Percentiles rank a stretch among this genome's conserved stretches.
phyloP scores from a whole-genome alignment of 1,140 invertebrate genomes.

The Drosophila ohnishii region DNA sequence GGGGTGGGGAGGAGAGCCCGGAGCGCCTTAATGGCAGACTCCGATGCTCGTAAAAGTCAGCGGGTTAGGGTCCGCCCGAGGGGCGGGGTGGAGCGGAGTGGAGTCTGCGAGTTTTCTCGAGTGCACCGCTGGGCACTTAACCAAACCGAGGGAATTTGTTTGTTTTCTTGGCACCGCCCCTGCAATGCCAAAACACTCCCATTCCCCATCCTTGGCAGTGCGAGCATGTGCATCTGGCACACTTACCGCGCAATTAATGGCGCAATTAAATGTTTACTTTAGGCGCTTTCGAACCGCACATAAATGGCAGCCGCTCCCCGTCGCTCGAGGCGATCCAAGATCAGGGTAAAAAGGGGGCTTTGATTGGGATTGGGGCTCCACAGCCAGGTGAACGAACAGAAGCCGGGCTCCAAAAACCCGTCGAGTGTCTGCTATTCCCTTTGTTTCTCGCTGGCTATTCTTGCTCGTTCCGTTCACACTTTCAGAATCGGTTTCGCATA shows the following conservation, averaged over 20 bases:
- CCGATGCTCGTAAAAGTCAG: slow-evolving; percentile 67
- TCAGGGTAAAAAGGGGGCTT: background rate
- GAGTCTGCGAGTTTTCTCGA: slow-evolving; percentile 29
- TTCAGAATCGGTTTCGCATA: slow-evolving; percentile 22
- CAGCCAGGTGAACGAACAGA: slow-evolving; percentile 24
- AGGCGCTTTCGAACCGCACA: slow-evolving; percentile 66
- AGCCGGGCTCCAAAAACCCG: background rate
- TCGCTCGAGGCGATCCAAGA: slow-evolving; percentile 36
- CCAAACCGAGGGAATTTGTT: slow-evolving; percentile 68
- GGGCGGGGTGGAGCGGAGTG: slow-evolving; percentile 3
- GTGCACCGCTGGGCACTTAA: slow-evolving; percentile 75
- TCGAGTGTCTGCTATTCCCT: background rate
- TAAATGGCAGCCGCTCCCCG: slow-evolving; percentile 57
- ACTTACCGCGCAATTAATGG: slow-evolving; percentile 79
- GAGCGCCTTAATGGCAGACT: slow-evolving; percentile 73
- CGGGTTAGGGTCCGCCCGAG: slow-evolving; percentile 32
- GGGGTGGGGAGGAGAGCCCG: background rate
- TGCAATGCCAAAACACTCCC: slow-evolving; percentile 4
- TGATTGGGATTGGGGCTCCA: background rate
- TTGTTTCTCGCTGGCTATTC: slow-evolving; percentile 15
- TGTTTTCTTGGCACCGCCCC: slow-evolving; percentile 56
- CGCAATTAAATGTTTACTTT: slow-evolving; percentile 81
- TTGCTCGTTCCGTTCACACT: slow-evolving; percentile 12
- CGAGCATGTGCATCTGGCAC: slow-evolving; percentile 75
- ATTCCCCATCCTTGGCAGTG: slow-evolving; percentile 1